Base-by-base conservation (phyloP, 92 coral and sea anemone genomes). In the Scolanthus callimorphus region DNA sequence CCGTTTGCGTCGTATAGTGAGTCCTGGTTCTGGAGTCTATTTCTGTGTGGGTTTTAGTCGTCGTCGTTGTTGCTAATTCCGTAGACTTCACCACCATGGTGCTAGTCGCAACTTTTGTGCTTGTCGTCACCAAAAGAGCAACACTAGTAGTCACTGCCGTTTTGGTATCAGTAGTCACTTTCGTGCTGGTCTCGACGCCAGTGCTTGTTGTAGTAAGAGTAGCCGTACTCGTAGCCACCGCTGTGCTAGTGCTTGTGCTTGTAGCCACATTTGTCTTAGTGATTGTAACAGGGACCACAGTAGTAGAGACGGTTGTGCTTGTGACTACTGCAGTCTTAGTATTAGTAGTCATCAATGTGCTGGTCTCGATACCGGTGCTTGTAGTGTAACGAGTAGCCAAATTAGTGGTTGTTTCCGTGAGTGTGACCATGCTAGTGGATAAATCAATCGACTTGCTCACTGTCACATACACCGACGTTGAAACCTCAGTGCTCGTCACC, bases 131-230 rank as follows among this genome's bases (percentile, higher is more conserved):
- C 3, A 60, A 27, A n/a, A 38, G 27, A 9, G 37, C 49, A 13
- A 29, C 41, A 43, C 71, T 62, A 6, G 71, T 71, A 8, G 71
- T 49, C 2, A 65, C 53, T 25, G 52, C 17, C 20, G 70, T 62
- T 19, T 19, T 25, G 8, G 71, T 62, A 10, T 23, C 54, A 11
- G 78, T 71, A 15, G 51, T 57, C 25, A 61, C 57, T 46, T 30
- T 38, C 28, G 49, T 55, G 17, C 58, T 69, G 20, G 68, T 69
- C 55, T 29, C 9, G 15, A 69, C 31, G 1, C 59, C 77, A 11
- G 77, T 70, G 49, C 45, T 70, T 19, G 76, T 75, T 20, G 60
- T 49, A 10, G 79, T 65, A 25, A 60, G 59, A 27, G 65, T 55
- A 19, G 58, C 67, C 19, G 64, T 50, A 2, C 49, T 31, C 11